A percentile compares a stretch with the other conserved stretches of the same genome.
phyloP scores from a whole-genome alignment of 2,113 vertebrate genomes.

The Alligator mississippiensis region DNA sequence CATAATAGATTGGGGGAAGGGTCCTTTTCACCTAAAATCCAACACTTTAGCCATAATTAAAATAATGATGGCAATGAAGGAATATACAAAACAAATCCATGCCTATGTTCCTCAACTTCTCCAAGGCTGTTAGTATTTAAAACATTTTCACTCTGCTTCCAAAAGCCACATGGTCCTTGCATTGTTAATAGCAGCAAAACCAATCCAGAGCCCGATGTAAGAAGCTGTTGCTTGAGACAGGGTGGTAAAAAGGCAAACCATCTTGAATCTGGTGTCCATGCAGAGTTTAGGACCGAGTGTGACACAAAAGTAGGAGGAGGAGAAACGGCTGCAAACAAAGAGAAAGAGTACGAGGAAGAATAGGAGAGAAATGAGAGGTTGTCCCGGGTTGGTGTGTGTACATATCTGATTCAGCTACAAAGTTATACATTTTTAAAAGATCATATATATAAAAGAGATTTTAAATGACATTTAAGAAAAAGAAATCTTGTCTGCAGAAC shows the following conservation, averaged over 20 bases:
- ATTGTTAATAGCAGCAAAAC: not conserved
- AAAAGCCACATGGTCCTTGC: not conserved
- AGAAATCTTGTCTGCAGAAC: not conserved
- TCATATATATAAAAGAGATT: not conserved
- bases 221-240: not conserved
- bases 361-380: not conserved
- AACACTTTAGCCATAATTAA: not conserved
- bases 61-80: not conserved
- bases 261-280: not conserved
- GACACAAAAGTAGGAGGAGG: not conserved
- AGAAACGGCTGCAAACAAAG: not conserved
- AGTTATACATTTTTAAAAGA: not conserved
- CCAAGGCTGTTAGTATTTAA: not conserved
- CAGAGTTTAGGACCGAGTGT: not conserved
- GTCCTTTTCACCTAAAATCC: not conserved
- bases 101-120: not conserved
- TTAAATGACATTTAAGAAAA: not conserved
- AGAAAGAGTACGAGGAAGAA: not conserved
- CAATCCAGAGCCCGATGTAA: fast-evolving
- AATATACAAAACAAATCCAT: not conserved
- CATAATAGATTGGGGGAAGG: not conserved
- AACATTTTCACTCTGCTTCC: not conserved
- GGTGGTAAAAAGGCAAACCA: not conserved
- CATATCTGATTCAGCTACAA: fast-evolving
- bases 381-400: too few relatives aligned